Evolutionary conservation across 2,113 vertebrate species (phyloP), one percentile per base, ranked within the genome.

Genomic region (Hippocampus abdominalis): DNA sequence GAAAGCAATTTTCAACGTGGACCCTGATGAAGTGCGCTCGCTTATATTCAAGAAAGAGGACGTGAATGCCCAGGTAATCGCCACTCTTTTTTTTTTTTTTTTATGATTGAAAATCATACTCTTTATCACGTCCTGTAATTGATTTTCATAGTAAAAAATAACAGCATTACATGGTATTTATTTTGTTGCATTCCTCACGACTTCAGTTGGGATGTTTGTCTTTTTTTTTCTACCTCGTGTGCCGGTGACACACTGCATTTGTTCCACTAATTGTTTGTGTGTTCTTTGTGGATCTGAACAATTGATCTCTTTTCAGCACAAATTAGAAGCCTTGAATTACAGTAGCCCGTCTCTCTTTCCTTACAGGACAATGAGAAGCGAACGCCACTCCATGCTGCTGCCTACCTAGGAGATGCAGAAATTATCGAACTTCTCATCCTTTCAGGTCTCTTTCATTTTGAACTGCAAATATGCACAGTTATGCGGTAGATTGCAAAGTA

Each of bases 21-120:
- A 99, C 89, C 95, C 97, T 29, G 96, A 98, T 89, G 97, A 99
- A 94, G 96, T 99, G 77, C 95, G 95, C 78, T 94, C 96, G 44
- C 92, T 99, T 83, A 98, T 99, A 91, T 98, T 98, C 93, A 98
- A 98, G 91, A 99, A 99, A 83, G 97, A 99, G 94, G 97, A 99
- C 90, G 97, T 99, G 87, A 99, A 99, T 87, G 95, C 95, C 84
- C 97, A 98, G 96, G 97, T 99, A 95, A 78, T 57, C 51, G 56
- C 9, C 66, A 32, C 64, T 29, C 71, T 64, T 27, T 75, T 32
- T 49, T 36, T 73, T 85, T 81, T 81, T 67, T 70, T 76, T 57
- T 39, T 36, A 70, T 72, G 79, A n/a, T 11, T 39, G 11, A n/a
- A 56, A 13, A n/a, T 16, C 1, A 12, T 8, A n/a, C 48, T 25